Base-by-base conservation (phyloP, 2,113 vertebrate species). In the Zosterops borbonicus region DNA sequence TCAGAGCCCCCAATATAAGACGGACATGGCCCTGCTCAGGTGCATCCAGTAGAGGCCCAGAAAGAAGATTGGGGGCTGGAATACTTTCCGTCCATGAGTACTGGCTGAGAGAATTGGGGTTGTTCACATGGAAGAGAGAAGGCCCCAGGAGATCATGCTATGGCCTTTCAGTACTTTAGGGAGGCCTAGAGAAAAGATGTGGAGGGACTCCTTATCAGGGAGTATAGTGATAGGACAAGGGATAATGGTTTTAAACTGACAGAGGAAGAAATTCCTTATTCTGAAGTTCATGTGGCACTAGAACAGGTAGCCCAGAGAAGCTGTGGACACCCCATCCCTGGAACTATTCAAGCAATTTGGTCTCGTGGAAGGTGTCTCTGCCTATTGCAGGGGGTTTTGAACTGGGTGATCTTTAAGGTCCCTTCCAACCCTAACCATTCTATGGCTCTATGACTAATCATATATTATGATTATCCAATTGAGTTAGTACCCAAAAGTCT, bases 1-100 rank as follows among this genome's bases (percentile, higher is more conserved):
- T 55, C 50, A 41, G 17, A 14, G 8, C 2, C 27, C 9, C 2
- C 27, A 12, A 0, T 7, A 19, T 2, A 27, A 20, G 22, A 83
- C 55, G 13, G 35, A 37, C 9, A 24, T 12, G 12, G 22, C 39
- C 7, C 18, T 49, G 28, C 13, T 52, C 1, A 5, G 64, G 15
- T 2, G 1, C 3, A 44, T 83, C 29, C 53, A 60, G 39, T 81
- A 68, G 15, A 81, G 25, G 52, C 21, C 13, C 33, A 50, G 3
- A 4, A 55, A 68, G 33, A 46, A 31, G 9, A 22, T 7, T 28
- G 21, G 27, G 11, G 4, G 5, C 11, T 55, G 68, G 23, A 83
- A 52, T 49, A 46, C 3, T 17, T 64, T 3, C 6, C 10, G 44
- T 46, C 24, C 39, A 0, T 13, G 23, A 63, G 5, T 35, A 53